phyloP scores from a whole-genome alignment of 2,888 invertebrate genomes.

The Ophion ventricosus region DNA sequence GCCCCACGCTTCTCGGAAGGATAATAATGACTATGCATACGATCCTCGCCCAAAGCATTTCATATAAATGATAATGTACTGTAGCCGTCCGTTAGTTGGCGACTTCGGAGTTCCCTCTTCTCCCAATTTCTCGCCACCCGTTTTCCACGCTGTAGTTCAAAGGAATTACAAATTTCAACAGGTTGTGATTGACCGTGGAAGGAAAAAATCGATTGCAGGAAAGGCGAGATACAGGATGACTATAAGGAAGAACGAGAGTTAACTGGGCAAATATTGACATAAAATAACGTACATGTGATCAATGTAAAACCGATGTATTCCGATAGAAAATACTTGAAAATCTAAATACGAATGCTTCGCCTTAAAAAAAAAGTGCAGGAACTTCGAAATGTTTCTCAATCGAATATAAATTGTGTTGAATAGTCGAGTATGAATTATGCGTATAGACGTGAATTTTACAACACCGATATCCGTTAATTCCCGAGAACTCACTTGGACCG shows the following conservation, averaged over 20 bases:
- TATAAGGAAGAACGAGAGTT: background rate
- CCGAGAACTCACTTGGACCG: background rate
- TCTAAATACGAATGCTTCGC: no score
- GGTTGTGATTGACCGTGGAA: slow-evolving; percentile 74
- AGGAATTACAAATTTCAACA: slow-evolving; percentile 81
- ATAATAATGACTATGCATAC: slow-evolving; percentile 80
- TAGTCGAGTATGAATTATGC: background rate
- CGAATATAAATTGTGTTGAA: background rate
- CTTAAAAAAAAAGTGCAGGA: no score
- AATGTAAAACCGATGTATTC: background rate
- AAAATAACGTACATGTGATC: background rate
- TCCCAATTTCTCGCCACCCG: slow-evolving; percentile 47
- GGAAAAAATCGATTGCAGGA: slow-evolving; percentile 68
- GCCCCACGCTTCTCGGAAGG: slow-evolving; percentile 61
- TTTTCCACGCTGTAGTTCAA: slow-evolving; percentile 73
- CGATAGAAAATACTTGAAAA: background rate
- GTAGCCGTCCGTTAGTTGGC: slow-evolving; percentile 69
- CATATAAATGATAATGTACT: slow-evolving; percentile 82
- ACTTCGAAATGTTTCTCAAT: background rate
- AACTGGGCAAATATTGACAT: background rate
- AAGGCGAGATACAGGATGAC: background rate
- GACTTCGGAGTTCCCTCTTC: slow-evolving; percentile 58
- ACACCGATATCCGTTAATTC: background rate
- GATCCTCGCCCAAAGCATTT: slow-evolving; percentile 80
- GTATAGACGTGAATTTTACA: no score